Conservation (phyloP, 2,797 vertebrate genomes). For the Hylomyscus alleni region DNA sequence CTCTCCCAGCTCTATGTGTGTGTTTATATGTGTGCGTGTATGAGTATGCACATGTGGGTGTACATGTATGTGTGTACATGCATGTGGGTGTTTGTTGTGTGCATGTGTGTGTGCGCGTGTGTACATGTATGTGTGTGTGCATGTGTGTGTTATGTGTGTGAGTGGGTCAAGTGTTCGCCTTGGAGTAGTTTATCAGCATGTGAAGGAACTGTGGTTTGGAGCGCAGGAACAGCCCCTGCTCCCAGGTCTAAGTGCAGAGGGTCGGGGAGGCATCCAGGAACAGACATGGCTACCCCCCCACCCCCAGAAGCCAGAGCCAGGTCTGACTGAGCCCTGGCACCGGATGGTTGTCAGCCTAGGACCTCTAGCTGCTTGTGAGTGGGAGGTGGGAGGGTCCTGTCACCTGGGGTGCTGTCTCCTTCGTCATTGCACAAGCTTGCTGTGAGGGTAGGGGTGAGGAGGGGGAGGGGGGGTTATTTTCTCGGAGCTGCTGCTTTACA, state of each 20-base stretch:
- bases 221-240: not conserved
- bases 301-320: not conserved
- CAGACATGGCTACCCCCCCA: not conserved
- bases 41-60: too few species aligned
- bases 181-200: not conserved
- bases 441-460: not conserved
- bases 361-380: not conserved
- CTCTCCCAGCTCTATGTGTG: too few species aligned
- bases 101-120: not conserved
- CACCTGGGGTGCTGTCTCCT: not conserved
- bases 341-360: not conserved
- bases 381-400: not conserved
- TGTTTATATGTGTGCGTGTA: not conserved
- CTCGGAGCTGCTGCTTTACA: not conserved
- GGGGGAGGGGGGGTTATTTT: not conserved
- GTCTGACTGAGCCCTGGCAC: not conserved
- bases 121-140: too few species aligned
- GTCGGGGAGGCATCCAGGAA: not conserved
- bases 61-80: too few species aligned
- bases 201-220: not conserved
- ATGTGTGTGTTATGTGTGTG: not conserved
- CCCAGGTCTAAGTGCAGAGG: too few species aligned
- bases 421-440: not conserved
- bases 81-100: fast-evolving
- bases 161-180: not conserved